Evolutionary conservation across 2,888 invertebrate genomes (phyloP), one percentile per base, ranked within the genome.

Genomic region (Lomographa bimaculata): DNA sequence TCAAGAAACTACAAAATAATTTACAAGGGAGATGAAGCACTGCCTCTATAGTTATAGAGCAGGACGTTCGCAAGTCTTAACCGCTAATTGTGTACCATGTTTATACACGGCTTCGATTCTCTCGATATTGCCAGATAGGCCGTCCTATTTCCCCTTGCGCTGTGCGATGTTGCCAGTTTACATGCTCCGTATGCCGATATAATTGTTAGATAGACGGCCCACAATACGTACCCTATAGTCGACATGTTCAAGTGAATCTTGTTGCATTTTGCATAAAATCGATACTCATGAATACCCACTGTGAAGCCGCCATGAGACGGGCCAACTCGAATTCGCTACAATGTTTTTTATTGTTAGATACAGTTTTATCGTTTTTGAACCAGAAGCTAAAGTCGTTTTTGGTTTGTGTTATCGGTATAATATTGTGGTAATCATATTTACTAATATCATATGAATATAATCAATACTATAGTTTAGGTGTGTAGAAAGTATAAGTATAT

Each of bases 181-280:
- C 63, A 64, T 54, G 57, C 55, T 58, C 63, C 66, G 66, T 71
- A 70, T 66, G 63, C 70, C 63, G 67, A 68, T 79, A 78, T 86
- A 85, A 82, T 85, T 83, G 79, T 69, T 76, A 77, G 76, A 72
- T 79, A 72, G 71, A 67, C 49, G 66, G 69, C 64, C 64, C 61
- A 56, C 69, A 71, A 70, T 74, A 75, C 67, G 71, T 73, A 73
- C 66, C 51, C 62, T 57, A 66, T 56, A 74, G 65, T 57, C 72
- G 64, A 72, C 75, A 66, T 72, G 78, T 79, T 78, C 77, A 77
- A 82, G 82, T 84, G 84, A 87, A 87, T 85, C 84, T 86, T 84
- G 85, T 83, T 87, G 85, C 83, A 86, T 84, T 89, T 87, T 89
- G 86, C 87, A 89, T 87, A 87, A 87, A 89, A 89, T 89, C 89